A percentile compares a stretch with the other conserved stretches of the same genome.
phyloP scores from a whole-genome alignment of 2,113 vertebrate genomes.

The Chroicocephalus ridibundus region DNA sequence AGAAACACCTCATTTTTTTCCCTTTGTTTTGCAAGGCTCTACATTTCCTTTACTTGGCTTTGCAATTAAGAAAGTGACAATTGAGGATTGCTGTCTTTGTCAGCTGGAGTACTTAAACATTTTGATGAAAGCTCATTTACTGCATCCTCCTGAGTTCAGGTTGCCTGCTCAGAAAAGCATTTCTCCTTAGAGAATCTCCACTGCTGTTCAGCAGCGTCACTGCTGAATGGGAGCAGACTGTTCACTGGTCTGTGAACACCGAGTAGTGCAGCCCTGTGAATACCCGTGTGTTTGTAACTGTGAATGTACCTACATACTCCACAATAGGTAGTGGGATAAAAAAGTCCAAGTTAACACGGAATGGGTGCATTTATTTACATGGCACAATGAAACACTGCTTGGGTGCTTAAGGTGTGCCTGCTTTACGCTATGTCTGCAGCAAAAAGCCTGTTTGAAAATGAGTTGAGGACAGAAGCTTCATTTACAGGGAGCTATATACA shows the following conservation, averaged over 20 bases:
- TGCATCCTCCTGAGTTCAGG: not conserved
- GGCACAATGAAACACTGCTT: not conserved
- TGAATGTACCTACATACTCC: not conserved
- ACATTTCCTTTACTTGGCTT: not conserved
- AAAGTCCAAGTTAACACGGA: not conserved
- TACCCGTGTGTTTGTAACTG: not conserved
- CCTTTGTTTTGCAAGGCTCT: not conserved
- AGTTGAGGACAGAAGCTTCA: not conserved
- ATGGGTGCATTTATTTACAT: accelerated
- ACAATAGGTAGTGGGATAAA: not conserved
- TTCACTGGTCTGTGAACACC: not conserved
- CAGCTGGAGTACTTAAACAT: not conserved
- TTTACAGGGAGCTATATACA: not conserved
- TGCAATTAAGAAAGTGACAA: not conserved
- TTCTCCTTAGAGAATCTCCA: not conserved
- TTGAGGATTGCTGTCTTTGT: not conserved
- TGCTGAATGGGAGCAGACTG: not conserved
- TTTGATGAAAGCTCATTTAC: not conserved
- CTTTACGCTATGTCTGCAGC: not conserved
- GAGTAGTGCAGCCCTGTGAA: not conserved
- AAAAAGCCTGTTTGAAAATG: not conserved
- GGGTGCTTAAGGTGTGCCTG: not conserved
- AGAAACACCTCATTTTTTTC: accelerated
- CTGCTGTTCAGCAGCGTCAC: not conserved
- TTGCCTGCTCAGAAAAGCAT: not conserved